These are phyloP conservation scores for Euglossa dilemma DNA, from an alignment of 1,140 invertebrate genomes.

Conservation along the genomic window DNA sequence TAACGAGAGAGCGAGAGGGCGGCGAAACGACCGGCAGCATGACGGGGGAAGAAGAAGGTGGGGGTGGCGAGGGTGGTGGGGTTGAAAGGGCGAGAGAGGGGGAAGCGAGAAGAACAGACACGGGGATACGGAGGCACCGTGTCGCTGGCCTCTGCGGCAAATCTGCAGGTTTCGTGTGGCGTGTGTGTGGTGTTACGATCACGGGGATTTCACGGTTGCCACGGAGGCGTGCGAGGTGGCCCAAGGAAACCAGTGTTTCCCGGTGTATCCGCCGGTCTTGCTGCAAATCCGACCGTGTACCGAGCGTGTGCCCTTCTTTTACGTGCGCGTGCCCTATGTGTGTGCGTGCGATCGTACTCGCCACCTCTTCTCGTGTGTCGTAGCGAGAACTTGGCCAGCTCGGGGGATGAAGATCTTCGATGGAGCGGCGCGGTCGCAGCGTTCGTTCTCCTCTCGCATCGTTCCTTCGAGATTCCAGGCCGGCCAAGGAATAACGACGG, in stretches of 20 bases:
- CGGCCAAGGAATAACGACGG: background rate
- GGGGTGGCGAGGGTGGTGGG: background rate
- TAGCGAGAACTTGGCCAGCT: background rate
- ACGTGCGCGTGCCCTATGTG: background rate
- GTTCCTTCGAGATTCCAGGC: background rate
- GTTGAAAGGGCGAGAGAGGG: constrained; percentile 30
- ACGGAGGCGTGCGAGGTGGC: background rate
- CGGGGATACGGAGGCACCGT: constrained; percentile 65
- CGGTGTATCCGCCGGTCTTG: background rate
- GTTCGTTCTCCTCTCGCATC: background rate
- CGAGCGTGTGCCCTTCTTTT: background rate
- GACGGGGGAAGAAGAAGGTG: background rate
- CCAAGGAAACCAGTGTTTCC: background rate
- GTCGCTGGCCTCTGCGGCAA: constrained; percentile 73
- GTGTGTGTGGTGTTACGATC: constrained; percentile 17
- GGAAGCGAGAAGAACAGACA: constrained; percentile 58
- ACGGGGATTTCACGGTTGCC: background rate
- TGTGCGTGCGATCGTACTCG: background rate
- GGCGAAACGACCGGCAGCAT: constrained; percentile 29
- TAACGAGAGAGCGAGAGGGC: constrained; percentile 37
- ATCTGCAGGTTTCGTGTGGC: constrained; percentile 68
- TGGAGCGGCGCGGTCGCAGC: constrained; percentile 43
- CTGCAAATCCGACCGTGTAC: background rate
- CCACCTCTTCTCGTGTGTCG: background rate
- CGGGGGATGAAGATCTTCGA: constrained; percentile 49